Percentiles rank a stretch among this genome's conserved stretches.
These are phyloP conservation scores for Baronia brevicornis DNA, from an alignment of 2,888 invertebrate species.

Conservation along the genomic window DNA sequence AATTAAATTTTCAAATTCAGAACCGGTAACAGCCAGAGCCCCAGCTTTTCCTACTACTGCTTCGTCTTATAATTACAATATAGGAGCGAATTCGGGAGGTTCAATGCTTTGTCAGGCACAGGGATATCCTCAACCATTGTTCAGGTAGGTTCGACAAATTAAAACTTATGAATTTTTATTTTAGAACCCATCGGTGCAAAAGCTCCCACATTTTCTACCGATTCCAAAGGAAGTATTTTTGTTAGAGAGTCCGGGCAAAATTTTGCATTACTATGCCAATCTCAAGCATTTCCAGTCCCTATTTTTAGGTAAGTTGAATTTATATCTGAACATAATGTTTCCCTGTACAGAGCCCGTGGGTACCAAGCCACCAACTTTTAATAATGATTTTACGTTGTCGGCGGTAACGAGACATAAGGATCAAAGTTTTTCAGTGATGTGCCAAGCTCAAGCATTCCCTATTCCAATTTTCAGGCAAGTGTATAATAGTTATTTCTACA, in stretches of 20 bases:
- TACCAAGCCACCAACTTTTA: conserved; percentile 76
- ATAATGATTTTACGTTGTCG: conserved; percentile 75
- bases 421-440: conserved; percentile 78
- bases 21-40: conserved; percentile 67
- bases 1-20: conserved; percentile 42
- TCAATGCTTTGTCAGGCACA: conserved; percentile 75
- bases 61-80: conserved; percentile 65
- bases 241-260: conserved; percentile 71
- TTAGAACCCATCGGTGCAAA: conserved; percentile 79
- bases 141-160: conserved; percentile 73
- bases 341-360: conserved; percentile 76
- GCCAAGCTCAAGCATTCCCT: conserved; percentile 83
- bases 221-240: conserved; percentile 79
- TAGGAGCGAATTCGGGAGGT: conserved; percentile 48
- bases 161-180: conserved; percentile 28
- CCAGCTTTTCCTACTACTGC: conserved; percentile 70
- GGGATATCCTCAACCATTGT: conserved; percentile 78
- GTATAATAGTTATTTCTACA: background rate
- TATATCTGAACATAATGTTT: conserved; percentile 14
- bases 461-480: conserved; percentile 83
- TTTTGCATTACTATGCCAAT: conserved; percentile 78
- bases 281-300: conserved; percentile 79
- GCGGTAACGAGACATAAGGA: conserved; percentile 74
- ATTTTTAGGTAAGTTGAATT: conserved; percentile 76
- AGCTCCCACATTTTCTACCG: conserved; percentile 77